Evolutionary conservation across 1,140 invertebrate species (phyloP).

Genomic region (Vanessa atalanta): DNA sequence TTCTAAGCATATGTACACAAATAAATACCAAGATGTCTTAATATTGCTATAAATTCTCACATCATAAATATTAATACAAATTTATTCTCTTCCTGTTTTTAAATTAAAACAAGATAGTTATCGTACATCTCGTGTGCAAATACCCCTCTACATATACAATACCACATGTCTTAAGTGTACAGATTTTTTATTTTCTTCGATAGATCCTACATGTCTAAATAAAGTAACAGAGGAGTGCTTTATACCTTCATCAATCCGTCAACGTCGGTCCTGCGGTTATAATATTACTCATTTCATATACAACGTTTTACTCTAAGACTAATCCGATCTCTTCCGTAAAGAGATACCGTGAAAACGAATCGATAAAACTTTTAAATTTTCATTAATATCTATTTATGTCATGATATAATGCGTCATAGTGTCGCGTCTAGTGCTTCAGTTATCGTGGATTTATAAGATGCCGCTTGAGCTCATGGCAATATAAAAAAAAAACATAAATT

Average conservation of each 20-base stretch:
- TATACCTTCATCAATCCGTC: constrained; percentile 35
- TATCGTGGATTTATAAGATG: no score
- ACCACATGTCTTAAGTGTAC: background rate
- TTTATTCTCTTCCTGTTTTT: constrained; percentile 2
- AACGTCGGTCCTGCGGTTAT: constrained; percentile 27
- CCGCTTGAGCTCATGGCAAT: no score
- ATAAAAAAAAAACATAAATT: no score
- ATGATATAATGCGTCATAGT: no score
- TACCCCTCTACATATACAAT: background rate
- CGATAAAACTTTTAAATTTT: background rate
- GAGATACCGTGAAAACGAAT: background rate
- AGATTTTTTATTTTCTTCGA: constrained; percentile 15
- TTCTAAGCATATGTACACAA: background rate
- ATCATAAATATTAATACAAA: constrained; percentile 1
- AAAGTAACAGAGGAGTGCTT: constrained; percentile 29
- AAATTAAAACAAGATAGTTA: background rate
- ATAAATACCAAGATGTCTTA: background rate
- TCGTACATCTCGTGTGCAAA: background rate
- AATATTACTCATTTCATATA: constrained; percentile 30
- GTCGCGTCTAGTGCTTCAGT: no score
- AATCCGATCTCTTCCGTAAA: background rate
- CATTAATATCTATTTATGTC: background rate
- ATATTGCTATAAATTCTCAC: background rate
- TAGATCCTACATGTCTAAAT: constrained; percentile 23
- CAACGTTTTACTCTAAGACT: background rate